phyloP scores from a whole-genome alignment of 2,888 invertebrate species.

The Drosophila quinaria region DNA sequence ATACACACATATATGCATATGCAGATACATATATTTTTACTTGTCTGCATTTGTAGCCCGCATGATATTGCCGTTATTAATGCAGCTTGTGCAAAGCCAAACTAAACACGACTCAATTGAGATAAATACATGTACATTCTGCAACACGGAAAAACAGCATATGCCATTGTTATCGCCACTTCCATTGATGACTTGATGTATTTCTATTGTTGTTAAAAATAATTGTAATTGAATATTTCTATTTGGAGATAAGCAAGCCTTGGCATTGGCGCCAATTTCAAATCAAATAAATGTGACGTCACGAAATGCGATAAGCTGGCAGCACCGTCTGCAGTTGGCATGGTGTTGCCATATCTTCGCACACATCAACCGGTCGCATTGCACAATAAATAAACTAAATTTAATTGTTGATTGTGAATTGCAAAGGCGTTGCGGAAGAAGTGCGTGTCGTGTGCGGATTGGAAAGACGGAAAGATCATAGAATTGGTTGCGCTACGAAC shows the following conservation, averaged over 20 bases:
- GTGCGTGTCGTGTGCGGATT: constrained; percentile 39
- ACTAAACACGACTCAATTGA: constrained; percentile 33
- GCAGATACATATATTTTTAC: neutral
- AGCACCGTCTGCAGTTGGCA: neutral
- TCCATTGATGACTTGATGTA: constrained; percentile 5
- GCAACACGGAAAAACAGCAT: constrained; percentile 17
- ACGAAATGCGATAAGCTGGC: constrained; percentile 29
- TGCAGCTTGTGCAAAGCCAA: constrained; percentile 1
- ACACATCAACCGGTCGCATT: constrained; percentile 24
- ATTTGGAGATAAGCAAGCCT: constrained; percentile 3
- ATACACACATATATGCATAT: neutral
- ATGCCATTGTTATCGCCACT: constrained; percentile 22
- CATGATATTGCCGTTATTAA: constrained; percentile 33
- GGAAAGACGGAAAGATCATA: constrained; percentile 11
- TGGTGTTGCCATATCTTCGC: constrained; percentile 39
- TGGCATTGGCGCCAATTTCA: constrained; percentile 11
- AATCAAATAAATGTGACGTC: constrained; percentile 31
- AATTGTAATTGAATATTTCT: neutral
- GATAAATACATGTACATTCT: constrained; percentile 26
- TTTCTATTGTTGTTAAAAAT: constrained; percentile 17
- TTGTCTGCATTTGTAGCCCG: constrained; percentile 2
- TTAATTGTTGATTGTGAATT: constrained; percentile 27
- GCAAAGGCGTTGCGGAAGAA: constrained; percentile 23
- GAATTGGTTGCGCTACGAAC: constrained; percentile 6
- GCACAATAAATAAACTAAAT: constrained; percentile 53